A percentile compares a stretch with the other conserved stretches of the same genome.
These are phyloP conservation scores for Dorcus hopei DNA, from an alignment of 2,888 invertebrate genomes.

Conservation along the genomic window DNA sequence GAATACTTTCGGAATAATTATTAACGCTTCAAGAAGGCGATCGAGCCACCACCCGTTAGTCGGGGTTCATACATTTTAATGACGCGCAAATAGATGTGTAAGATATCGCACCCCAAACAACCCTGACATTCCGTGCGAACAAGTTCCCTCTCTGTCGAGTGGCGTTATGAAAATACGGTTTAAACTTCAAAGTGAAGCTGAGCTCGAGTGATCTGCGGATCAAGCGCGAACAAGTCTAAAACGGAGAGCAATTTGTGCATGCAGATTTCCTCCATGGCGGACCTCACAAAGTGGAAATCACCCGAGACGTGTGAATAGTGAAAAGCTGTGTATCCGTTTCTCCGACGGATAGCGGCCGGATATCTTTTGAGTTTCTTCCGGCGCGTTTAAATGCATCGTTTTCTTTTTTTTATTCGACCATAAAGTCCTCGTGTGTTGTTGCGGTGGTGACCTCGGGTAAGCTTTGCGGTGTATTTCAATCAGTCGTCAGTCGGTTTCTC, in stretches of 20 bases:
- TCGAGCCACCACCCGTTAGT: background rate
- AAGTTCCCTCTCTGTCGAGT: conserved; percentile 20
- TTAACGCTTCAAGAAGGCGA: background rate
- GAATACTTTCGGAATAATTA: background rate
- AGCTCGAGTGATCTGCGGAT: conserved; percentile 40
- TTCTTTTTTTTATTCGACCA: background rate
- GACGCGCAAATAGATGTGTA: conserved; percentile 29
- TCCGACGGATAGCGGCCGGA: conserved; percentile 25
- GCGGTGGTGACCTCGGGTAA: background rate
- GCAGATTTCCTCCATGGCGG: conserved; percentile 40
- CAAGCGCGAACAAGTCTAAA: conserved; percentile 33
- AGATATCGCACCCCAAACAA: conserved; percentile 28
- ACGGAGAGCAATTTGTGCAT: conserved; percentile 44
- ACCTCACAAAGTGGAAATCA: conserved; percentile 38
- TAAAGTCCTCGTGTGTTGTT: background rate
- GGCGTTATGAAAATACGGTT: conserved; percentile 46
- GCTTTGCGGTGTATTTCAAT: background rate
- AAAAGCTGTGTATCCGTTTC: conserved; percentile 25
- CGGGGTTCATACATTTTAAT: conserved; percentile 31
- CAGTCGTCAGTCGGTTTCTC: conserved; percentile 6
- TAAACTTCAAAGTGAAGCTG: conserved; percentile 44
- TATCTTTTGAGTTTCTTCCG: conserved; percentile 29
- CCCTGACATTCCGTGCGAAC: conserved; percentile 27
- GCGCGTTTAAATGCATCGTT: background rate
- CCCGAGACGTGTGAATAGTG: conserved; percentile 33